A percentile compares a stretch with the other conserved stretches of the same genome.
Evolutionary conservation across 2,113 vertebrate genomes (phyloP).

Genomic region (Perca flavescens): DNA sequence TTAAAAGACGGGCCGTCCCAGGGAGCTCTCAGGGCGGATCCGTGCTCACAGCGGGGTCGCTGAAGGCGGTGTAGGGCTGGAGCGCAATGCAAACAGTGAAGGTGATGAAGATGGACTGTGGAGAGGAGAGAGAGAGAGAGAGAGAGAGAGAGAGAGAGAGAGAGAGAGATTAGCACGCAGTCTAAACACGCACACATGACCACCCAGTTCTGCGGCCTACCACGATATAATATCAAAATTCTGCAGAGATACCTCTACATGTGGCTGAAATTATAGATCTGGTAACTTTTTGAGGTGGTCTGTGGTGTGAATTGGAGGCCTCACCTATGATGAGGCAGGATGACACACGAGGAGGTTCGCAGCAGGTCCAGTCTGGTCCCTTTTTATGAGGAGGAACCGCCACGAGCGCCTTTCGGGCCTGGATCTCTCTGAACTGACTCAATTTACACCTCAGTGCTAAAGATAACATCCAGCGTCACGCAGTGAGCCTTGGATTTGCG

Average conservation of each 20-base stretch:
- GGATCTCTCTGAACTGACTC: neutral
- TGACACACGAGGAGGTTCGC: constrained; percentile 18
- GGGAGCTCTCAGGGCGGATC: constrained; percentile 80
- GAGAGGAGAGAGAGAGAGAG: constrained; percentile 2
- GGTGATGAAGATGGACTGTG: constrained; percentile 55
- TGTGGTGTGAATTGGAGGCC: constrained; percentile 26
- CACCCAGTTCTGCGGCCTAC: constrained; percentile 37
- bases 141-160: neutral
- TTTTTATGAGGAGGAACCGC: neutral
- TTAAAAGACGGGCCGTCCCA: constrained; percentile 79
- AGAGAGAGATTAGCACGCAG: neutral
- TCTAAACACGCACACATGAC: constrained; percentile 42
- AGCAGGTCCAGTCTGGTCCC: neutral
- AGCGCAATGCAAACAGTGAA: constrained; percentile 79
- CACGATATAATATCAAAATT: constrained; percentile 22
- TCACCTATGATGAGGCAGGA: constrained; percentile 11
- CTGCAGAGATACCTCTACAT: constrained; percentile 18
- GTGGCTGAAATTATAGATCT: constrained; percentile 28
- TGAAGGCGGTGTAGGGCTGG: constrained; percentile 67
- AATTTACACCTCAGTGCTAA: constrained; percentile 65
- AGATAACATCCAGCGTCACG: constrained; percentile 36
- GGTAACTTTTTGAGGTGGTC: constrained; percentile 37
- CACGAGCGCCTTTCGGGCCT: constrained; percentile 6
- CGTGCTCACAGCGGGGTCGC: constrained; percentile 80
- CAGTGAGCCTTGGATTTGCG: constrained; percentile 22